These are phyloP conservation scores for Trichopoda pennipes DNA, from an alignment of 2,888 invertebrate species.

Conservation along the genomic window DNA sequence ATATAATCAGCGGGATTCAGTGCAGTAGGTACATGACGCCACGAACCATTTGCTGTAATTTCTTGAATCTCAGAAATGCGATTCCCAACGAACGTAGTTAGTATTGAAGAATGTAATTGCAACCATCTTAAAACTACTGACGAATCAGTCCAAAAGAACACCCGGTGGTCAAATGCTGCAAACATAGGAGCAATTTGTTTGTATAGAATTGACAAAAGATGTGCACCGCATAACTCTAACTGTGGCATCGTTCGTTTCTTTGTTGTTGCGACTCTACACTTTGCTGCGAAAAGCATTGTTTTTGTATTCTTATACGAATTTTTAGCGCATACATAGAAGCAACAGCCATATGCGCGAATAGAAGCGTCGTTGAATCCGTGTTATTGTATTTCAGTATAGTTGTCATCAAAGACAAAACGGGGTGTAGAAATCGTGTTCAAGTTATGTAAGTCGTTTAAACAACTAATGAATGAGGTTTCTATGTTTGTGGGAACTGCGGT, in stretches of 20 bases:
- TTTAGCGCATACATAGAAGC: slow-evolving; percentile 19
- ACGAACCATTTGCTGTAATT: slow-evolving; percentile 37
- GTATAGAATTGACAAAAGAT: slow-evolving; percentile 22
- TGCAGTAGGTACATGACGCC: slow-evolving; percentile 49
- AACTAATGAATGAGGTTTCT: not conserved
- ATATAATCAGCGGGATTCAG: slow-evolving; percentile 58
- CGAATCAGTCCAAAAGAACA: slow-evolving; percentile 37
- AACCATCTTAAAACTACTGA: slow-evolving; percentile 38
- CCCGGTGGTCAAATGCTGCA: not conserved
- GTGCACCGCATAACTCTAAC: slow-evolving; percentile 24
- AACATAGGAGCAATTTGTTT: slow-evolving; percentile 17
- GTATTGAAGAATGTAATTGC: slow-evolving; percentile 31
- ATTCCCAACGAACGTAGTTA: slow-evolving; percentile 14
- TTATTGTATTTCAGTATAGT: slow-evolving; percentile 14
- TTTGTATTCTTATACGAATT: not conserved
- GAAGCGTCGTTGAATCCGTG: slow-evolving; percentile 23
- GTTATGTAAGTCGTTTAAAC: not conserved
- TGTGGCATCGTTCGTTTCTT: slow-evolving; percentile 32
- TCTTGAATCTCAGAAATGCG: slow-evolving; percentile 41
- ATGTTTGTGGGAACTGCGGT: slow-evolving; percentile 1
- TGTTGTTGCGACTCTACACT: slow-evolving; percentile 28
- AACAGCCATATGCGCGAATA: slow-evolving; percentile 21
- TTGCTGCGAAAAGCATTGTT: slow-evolving; percentile 1
- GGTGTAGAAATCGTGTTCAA: slow-evolving; percentile 5
- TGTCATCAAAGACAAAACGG: slow-evolving; percentile 9